These are phyloP conservation scores for Harpegnathos saltator DNA, from an alignment of 1,140 invertebrate genomes.

Conservation along the genomic window DNA sequence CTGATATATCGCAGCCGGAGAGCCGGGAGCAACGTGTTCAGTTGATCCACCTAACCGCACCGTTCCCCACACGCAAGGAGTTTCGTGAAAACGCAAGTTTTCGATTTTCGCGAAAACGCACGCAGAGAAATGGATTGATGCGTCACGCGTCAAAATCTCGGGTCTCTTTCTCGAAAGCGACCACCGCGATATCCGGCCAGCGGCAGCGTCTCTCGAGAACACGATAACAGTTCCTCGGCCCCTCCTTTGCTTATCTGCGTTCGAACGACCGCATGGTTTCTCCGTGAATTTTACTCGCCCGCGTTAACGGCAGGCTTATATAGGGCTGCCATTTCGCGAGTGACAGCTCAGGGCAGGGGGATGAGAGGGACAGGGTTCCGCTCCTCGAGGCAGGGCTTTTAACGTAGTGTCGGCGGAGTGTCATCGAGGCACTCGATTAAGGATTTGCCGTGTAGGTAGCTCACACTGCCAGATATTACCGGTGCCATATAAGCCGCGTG, in stretches of 20 bases:
- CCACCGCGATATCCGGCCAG: constrained; percentile 25
- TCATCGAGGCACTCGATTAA: constrained; percentile 69
- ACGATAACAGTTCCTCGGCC: constrained; percentile 19
- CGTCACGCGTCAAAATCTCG: constrained; percentile 38
- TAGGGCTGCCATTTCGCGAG: constrained; percentile 33
- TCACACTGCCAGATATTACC: constrained; percentile 56
- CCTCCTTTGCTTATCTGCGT: constrained; percentile 19
- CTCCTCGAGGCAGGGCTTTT: constrained; percentile 50
- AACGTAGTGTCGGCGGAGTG: constrained; percentile 46
- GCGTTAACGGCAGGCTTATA: background rate
- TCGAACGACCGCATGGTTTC: background rate
- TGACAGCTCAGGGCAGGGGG: constrained; percentile 5
- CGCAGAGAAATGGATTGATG: background rate
- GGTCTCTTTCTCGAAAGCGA: constrained; percentile 2
- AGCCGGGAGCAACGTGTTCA: background rate
- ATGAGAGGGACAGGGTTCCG: constrained; percentile 29
- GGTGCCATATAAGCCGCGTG: constrained; percentile 56
- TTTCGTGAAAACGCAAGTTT: background rate
- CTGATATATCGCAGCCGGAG: too few species aligned
- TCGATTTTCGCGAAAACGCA: constrained; percentile 15
- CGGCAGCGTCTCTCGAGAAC: constrained; percentile 9
- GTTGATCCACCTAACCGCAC: background rate
- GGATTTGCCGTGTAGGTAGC: constrained; percentile 53
- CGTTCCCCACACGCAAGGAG: background rate
- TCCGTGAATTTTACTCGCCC: background rate